phyloP scores from a whole-genome alignment of 2,797 vertebrate genomes.

The Kryptolebias ocellatus region DNA sequence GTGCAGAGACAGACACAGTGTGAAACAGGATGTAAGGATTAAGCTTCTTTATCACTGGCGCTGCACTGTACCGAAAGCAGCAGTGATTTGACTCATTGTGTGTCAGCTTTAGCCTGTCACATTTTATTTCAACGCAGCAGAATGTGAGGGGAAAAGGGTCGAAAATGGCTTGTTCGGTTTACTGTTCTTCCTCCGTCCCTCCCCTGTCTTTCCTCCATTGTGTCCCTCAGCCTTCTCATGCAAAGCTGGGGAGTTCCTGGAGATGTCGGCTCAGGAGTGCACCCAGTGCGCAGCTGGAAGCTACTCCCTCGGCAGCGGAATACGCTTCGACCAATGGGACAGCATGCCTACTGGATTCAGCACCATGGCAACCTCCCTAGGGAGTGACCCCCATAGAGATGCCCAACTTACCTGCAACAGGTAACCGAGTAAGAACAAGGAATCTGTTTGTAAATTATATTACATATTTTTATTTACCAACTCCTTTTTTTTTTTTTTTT shows the following conservation, averaged over 20 bases:
- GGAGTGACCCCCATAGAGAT: slow-evolving; percentile 76
- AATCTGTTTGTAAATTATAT: not conserved
- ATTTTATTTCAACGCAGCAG: not conserved
- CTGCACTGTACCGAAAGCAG: slow-evolving; percentile 15
- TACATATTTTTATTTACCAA: not conserved
- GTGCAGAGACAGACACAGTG: slow-evolving; percentile 31
- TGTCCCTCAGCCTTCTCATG: slow-evolving; percentile 91
- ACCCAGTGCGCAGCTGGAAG: slow-evolving; percentile 93
- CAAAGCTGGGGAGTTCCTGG: slow-evolving; percentile 92
- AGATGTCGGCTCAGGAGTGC: slow-evolving; percentile 96
- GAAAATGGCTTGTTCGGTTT: not conserved
- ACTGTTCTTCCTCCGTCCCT: not conserved
- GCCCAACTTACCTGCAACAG: slow-evolving; percentile 87
- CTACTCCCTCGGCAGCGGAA: slow-evolving; percentile 94
- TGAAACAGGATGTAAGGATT: slow-evolving; percentile 63
- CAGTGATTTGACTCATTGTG: slow-evolving; percentile 22
- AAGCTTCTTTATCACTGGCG: slow-evolving; percentile 21
- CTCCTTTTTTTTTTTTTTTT: not conserved
- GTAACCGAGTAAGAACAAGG: slow-evolving; percentile 64
- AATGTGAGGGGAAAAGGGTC: slow-evolving; percentile 1
- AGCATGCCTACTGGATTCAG: slow-evolving; percentile 92
- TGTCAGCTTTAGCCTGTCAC: slow-evolving; percentile 15
- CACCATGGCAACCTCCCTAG: slow-evolving; percentile 89
- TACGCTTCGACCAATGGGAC: slow-evolving; percentile 97
- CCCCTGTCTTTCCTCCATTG: not conserved